A percentile compares a stretch with the other conserved stretches of the same genome.
These are phyloP conservation scores for Corythaixoides concolor DNA, from an alignment of 2,113 vertebrate species.

Conservation along the genomic window DNA sequence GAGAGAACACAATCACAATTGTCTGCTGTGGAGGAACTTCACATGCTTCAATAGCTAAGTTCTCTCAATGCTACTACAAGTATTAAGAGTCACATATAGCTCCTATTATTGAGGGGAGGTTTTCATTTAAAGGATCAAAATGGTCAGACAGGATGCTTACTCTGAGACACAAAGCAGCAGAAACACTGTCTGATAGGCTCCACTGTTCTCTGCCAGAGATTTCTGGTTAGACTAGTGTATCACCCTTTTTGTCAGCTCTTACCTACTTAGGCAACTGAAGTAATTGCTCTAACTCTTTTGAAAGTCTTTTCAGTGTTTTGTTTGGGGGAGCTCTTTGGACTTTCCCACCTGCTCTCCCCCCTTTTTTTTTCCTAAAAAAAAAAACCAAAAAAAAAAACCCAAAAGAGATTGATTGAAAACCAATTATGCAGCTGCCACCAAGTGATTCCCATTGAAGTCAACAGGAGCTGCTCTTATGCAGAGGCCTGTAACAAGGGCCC, in stretches of 20 bases:
- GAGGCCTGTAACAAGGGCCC: background rate
- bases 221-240: background rate
- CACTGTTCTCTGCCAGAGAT: background rate
- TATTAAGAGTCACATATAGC: background rate
- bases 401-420: background rate
- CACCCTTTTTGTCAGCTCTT: background rate
- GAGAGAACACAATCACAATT: background rate
- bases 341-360: background rate
- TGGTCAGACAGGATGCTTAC: background rate
- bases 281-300: background rate
- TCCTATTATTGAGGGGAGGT: background rate
- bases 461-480: background rate
- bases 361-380: background rate
- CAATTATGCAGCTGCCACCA: slow-evolving; percentile 25
- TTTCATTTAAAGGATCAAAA: background rate
- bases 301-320: background rate
- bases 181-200: background rate
- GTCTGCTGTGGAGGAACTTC: background rate
- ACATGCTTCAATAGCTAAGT: background rate
- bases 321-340: background rate
- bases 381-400: background rate
- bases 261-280: background rate
- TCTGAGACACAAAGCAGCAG: background rate
- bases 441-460: slow-evolving; percentile 32
- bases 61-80: background rate